Evolutionary conservation across 2,888 invertebrate genomes (phyloP).

Genomic region (Pelosia muscerda): DNA sequence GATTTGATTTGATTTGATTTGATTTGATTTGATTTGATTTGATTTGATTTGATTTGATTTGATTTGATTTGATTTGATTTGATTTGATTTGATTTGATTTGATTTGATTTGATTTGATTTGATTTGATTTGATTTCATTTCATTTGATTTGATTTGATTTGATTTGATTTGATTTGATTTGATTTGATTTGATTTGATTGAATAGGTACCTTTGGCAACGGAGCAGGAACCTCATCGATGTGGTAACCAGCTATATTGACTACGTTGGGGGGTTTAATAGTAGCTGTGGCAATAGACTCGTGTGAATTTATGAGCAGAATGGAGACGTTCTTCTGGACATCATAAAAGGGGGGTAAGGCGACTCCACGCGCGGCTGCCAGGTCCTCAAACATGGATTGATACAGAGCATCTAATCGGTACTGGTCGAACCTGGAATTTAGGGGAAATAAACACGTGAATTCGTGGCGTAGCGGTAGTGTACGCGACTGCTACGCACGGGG

Average conservation of each 20-base stretch:
- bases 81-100: too few species aligned
- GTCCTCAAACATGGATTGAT: conserved; percentile 50
- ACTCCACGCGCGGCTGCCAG: conserved; percentile 57
- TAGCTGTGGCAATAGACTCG: conserved; percentile 53
- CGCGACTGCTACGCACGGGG: too few species aligned
- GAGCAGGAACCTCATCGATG: conserved; percentile 53
- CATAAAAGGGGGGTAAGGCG: conserved; percentile 48
- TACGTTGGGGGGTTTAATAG: conserved; percentile 62
- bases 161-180: too few species aligned
- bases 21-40: too few species aligned
- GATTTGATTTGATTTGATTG: too few species aligned
- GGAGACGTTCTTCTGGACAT: conserved; percentile 55
- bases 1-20: too few species aligned
- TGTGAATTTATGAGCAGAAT: conserved; percentile 64
- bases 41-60: too few species aligned
- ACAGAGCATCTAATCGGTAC: conserved; percentile 32
- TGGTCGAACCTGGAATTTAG: conserved; percentile 41
- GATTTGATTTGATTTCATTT: too few species aligned
- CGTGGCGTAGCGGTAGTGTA: too few species aligned
- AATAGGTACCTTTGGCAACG: conserved; percentile 63
- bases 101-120: too few species aligned
- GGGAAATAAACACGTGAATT: not conserved
- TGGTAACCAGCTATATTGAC: conserved; percentile 67
- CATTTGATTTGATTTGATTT: too few species aligned
- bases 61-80: too few species aligned